These are phyloP conservation scores for Dione vanillae DNA, from an alignment of 2,888 invertebrate genomes.

Conservation along the genomic window DNA sequence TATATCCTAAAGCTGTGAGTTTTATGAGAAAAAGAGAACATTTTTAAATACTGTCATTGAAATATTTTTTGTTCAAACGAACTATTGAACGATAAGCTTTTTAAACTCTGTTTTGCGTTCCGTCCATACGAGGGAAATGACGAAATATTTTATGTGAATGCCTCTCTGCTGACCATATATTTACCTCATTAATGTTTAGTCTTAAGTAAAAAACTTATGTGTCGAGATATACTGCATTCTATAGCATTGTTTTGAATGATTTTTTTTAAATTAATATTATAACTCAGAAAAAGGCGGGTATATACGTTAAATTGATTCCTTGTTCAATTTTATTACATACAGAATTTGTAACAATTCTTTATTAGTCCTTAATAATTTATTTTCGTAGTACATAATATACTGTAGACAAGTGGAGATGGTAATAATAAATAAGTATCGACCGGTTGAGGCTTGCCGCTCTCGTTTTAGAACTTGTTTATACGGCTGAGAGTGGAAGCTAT, in stretches of 20 bases:
- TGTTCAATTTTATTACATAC: constrained; percentile 1
- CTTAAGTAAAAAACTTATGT: constrained; percentile 26
- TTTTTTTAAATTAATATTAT: neutral
- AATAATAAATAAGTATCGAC: constrained; percentile 51
- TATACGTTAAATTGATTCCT: too few species aligned
- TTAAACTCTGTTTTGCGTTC: constrained; percentile 26
- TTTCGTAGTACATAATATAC: constrained; percentile 6
- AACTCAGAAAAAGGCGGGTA: too few species aligned
- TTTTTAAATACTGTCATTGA: constrained; percentile 25
- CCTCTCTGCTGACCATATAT: constrained; percentile 21
- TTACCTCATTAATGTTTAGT: constrained; percentile 37
- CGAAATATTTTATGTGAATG: constrained; percentile 36
- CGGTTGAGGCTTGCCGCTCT: constrained; percentile 41
- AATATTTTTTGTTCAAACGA: constrained; percentile 32
- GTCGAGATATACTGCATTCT: constrained; percentile 28
- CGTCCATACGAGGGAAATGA: constrained; percentile 29
- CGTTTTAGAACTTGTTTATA: constrained; percentile 46
- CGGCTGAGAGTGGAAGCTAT: constrained; percentile 33
- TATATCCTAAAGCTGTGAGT: neutral
- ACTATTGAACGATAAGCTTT: neutral
- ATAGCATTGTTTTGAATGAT: constrained; percentile 17
- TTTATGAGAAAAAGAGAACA: neutral
- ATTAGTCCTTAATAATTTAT: too few species aligned
- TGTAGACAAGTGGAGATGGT: constrained; percentile 36
- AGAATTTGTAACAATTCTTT: neutral